Conservation (phyloP, 2,113 vertebrate genomes). For the Bubo bubo region DNA sequence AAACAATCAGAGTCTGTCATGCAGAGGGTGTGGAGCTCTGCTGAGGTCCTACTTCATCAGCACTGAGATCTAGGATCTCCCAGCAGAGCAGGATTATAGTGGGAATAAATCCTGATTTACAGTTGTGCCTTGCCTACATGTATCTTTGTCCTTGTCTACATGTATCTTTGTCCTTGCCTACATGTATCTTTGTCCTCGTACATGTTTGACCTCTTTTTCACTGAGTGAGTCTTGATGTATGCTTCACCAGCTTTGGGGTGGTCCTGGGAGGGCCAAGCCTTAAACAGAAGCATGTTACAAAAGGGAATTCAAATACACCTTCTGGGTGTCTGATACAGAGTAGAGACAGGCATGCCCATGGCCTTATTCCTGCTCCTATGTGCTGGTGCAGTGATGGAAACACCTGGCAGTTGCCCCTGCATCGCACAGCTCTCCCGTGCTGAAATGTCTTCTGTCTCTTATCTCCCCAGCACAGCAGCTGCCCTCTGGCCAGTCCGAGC, state of each 20-base stretch:
- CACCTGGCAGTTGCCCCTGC: neutral
- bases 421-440: neutral
- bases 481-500: neutral
- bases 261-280: neutral
- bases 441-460: neutral
- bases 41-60: neutral
- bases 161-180: neutral
- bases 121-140: neutral
- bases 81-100: neutral
- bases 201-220: neutral
- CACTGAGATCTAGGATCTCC: neutral
- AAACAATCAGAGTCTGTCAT: neutral
- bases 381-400: neutral
- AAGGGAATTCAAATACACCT: neutral
- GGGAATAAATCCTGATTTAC: neutral
- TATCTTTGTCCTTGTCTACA: neutral
- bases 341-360: neutral
- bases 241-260: neutral
- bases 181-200: neutral
- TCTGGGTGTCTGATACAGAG: neutral
- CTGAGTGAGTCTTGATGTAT: neutral
- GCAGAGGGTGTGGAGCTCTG: neutral
- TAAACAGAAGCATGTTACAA: neutral
- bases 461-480: neutral
- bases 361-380: neutral